Percentiles rank a stretch among this genome's conserved stretches.
phyloP scores from a whole-genome alignment of 1,140 invertebrate genomes.

The Holcopasites calliopsidis region DNA sequence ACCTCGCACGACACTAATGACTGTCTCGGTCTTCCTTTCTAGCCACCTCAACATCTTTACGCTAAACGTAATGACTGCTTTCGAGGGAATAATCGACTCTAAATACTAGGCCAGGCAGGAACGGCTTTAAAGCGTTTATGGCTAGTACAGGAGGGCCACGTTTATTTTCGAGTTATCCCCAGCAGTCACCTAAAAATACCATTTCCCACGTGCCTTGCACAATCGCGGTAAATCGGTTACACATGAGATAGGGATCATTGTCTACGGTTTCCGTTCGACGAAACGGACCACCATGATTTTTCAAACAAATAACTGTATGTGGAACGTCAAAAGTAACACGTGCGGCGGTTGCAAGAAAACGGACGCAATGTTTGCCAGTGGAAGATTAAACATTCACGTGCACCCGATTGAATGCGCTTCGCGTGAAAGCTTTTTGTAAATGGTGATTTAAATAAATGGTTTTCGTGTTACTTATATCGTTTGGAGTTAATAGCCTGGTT shows the following conservation, averaged over 20 bases:
- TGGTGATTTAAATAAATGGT: not conserved
- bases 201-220: not conserved
- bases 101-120: conserved; percentile 1
- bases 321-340: not conserved
- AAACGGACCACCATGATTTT: not conserved
- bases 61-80: not conserved
- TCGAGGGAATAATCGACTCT: conserved; percentile 19
- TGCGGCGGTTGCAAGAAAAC: not conserved
- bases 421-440: not conserved
- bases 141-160: not conserved
- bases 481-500: too few relatives aligned
- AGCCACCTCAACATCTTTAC: not conserved
- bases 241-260: conserved; percentile 21
- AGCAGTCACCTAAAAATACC: conserved; percentile 18
- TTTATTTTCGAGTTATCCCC: conserved; percentile 49
- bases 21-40: not conserved
- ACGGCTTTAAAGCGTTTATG: not conserved
- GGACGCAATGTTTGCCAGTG: not conserved
- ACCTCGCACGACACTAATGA: not conserved
- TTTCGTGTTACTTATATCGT: too few relatives aligned
- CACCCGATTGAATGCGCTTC: not conserved
- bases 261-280: conserved; percentile 4
- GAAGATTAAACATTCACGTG: not conserved
- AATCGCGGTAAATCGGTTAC: conserved; percentile 7
- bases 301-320: conserved; percentile 6